phyloP scores from a whole-genome alignment of 2,113 vertebrate genomes.

The Planiliza haematocheilus region DNA sequence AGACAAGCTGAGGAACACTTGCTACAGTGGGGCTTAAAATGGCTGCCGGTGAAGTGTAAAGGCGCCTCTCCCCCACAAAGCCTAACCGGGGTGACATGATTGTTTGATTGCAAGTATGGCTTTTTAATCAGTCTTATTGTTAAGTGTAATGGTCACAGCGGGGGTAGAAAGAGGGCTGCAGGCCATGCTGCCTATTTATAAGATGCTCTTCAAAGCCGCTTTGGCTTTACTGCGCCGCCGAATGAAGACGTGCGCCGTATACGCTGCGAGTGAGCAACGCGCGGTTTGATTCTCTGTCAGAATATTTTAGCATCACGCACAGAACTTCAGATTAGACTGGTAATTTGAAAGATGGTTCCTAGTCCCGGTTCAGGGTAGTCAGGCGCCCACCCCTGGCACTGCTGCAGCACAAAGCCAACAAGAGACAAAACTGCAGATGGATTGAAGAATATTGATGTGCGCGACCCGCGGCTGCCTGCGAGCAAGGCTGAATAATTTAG shows the following conservation, averaged over 20 bases:
- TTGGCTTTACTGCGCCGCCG: constrained; percentile 1
- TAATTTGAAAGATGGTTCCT: constrained; percentile 59
- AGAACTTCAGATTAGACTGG: constrained; percentile 44
- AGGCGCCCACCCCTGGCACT: constrained; percentile 74
- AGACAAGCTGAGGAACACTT: constrained; percentile 64
- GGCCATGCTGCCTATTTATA: constrained; percentile 66
- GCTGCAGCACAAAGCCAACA: constrained; percentile 79
- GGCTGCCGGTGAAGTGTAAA: constrained; percentile 68
- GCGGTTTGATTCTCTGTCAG: constrained; percentile 45
- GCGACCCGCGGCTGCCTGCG: constrained; percentile 84
- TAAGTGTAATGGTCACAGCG: constrained; percentile 70
- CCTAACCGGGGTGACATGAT: constrained; percentile 63
- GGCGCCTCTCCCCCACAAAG: constrained; percentile 56
- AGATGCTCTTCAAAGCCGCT: constrained; percentile 34
- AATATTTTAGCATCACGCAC: constrained; percentile 38
- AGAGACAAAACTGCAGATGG: constrained; percentile 85
- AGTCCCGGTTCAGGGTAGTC: constrained; percentile 58
- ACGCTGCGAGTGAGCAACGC: constrained; percentile 2
- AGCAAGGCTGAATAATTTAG: constrained; percentile 87
- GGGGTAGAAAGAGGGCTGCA: constrained; percentile 60
- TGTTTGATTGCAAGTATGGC: constrained; percentile 74
- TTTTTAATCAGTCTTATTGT: constrained; percentile 81
- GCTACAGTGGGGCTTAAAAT: constrained; percentile 77
- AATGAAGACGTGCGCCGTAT: constrained; percentile 20
- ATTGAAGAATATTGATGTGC: constrained; percentile 86